Conservation (phyloP, 1,140 invertebrate species). For the Drosophila obscura region DNA sequence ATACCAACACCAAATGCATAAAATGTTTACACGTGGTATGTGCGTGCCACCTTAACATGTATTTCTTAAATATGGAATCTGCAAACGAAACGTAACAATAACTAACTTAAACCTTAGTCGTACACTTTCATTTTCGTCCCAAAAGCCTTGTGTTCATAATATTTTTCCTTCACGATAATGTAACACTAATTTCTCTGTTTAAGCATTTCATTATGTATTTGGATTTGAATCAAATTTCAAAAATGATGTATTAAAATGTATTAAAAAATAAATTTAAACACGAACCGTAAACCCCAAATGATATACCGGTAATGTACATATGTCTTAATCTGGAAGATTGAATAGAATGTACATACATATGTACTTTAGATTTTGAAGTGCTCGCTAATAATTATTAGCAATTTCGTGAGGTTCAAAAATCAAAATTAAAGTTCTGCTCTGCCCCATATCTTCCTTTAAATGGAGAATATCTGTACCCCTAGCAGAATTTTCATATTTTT, state of each 20-base stretch:
- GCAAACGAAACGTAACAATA: slow-evolving; percentile 66
- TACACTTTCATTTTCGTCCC: slow-evolving; percentile 41
- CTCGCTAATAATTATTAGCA: no score
- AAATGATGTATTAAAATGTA: slow-evolving; percentile 65
- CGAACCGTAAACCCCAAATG: slow-evolving; percentile 12
- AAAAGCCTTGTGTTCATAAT: slow-evolving; percentile 54
- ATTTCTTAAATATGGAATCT: slow-evolving; percentile 58
- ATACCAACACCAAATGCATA: slow-evolving; percentile 28
- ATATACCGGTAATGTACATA: no score
- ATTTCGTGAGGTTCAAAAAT: no score
- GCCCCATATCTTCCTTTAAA: no score
- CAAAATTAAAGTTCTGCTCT: no score
- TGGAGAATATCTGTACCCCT: no score
- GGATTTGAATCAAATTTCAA: slow-evolving; percentile 61
- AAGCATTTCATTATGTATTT: slow-evolving; percentile 47
- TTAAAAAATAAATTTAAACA: slow-evolving; percentile 59
- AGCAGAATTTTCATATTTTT: no score
- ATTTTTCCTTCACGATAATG: slow-evolving; percentile 12
- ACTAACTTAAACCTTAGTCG: slow-evolving; percentile 55
- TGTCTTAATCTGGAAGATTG: no score
- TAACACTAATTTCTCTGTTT: slow-evolving; percentile 27
- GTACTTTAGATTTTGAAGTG: no score
- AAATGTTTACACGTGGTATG: neutral
- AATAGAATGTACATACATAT: no score
- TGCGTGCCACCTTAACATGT: slow-evolving; percentile 44